Evolutionary conservation across 2,113 vertebrate species (phyloP).

Genomic region (Neopipo cinnamomea): DNA sequence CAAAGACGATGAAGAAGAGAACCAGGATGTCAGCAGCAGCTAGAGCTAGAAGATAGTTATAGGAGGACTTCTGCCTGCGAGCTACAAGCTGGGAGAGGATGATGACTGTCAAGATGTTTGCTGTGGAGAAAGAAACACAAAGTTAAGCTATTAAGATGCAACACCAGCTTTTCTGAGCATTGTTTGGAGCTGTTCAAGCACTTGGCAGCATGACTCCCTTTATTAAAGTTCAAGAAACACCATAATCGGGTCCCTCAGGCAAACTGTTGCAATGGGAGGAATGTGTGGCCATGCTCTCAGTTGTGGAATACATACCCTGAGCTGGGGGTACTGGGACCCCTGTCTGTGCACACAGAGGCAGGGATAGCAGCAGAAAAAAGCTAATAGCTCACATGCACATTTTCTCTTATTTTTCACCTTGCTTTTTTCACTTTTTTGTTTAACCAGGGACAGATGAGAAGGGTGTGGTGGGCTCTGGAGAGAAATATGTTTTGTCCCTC

Average conservation of each 20-base stretch:
- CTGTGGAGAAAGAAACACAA: slow-evolving; percentile 72
- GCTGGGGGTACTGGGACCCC: neutral
- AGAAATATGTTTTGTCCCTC: neutral
- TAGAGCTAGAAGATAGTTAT: slow-evolving; percentile 96
- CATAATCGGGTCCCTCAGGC: neutral
- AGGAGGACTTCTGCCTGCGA: slow-evolving; percentile 95
- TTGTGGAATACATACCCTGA: neutral
- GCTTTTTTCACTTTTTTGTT: neutral
- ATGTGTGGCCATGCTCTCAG: neutral
- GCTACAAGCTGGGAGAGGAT: slow-evolving; percentile 95
- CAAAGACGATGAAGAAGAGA: slow-evolving; percentile 94
- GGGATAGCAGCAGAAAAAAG: neutral
- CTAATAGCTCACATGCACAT: rapidly evolving
- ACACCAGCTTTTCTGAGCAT: neutral
- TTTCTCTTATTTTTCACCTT: neutral
- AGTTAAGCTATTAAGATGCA: neutral
- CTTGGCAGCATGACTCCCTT: neutral
- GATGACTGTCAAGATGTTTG: slow-evolving; percentile 95
- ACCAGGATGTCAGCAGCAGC: slow-evolving; percentile 94
- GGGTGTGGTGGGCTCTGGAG: neutral
- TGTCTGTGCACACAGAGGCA: neutral
- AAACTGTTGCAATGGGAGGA: neutral
- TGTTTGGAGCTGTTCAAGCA: neutral
- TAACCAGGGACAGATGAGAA: neutral
- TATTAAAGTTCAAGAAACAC: neutral